Percentiles rank a stretch among this genome's conserved stretches.
phyloP scores from a whole-genome alignment of 2,797 vertebrate genomes.

The Sebastolobus alascanus region DNA sequence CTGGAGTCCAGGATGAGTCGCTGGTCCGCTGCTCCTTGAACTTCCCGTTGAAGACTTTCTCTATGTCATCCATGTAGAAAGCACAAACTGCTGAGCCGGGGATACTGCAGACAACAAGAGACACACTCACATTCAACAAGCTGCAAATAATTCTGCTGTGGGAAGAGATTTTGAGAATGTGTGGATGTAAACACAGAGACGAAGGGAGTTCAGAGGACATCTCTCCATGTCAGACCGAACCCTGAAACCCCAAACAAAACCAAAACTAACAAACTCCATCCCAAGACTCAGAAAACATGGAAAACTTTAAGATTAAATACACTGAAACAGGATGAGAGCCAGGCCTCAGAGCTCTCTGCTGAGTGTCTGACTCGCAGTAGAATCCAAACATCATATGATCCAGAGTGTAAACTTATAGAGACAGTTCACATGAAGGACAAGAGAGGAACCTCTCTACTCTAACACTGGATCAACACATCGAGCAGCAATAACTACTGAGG shows the following conservation, averaged over 20 bases:
- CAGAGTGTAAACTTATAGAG: not conserved
- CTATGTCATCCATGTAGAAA: slow-evolving; percentile 97
- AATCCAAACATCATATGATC: slow-evolving; percentile 5
- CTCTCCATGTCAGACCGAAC: not conserved
- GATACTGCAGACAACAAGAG: slow-evolving; percentile 82
- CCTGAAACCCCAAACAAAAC: not conserved
- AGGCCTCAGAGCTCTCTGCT: not conserved
- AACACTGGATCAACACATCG: not conserved
- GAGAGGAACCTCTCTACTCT: no score
- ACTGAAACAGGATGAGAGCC: not conserved
- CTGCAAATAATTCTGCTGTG: not conserved
- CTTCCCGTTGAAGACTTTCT: slow-evolving; percentile 92
- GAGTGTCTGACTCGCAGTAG: not conserved
- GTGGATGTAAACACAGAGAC: not conserved
- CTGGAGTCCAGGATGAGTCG: slow-evolving; percentile 94
- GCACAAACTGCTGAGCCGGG: slow-evolving; percentile 95
- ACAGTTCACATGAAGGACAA: not conserved
- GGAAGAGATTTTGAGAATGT: not conserved
- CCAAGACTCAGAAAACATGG: not conserved
- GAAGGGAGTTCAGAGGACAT: not conserved
- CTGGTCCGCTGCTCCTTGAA: slow-evolving; percentile 96
- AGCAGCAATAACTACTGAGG: no score
- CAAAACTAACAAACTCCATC: not conserved
- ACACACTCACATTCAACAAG: not conserved
- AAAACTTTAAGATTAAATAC: not conserved